These are phyloP conservation scores for Arctia plantaginis DNA, from an alignment of 2,888 invertebrate genomes.

Conservation along the genomic window DNA sequence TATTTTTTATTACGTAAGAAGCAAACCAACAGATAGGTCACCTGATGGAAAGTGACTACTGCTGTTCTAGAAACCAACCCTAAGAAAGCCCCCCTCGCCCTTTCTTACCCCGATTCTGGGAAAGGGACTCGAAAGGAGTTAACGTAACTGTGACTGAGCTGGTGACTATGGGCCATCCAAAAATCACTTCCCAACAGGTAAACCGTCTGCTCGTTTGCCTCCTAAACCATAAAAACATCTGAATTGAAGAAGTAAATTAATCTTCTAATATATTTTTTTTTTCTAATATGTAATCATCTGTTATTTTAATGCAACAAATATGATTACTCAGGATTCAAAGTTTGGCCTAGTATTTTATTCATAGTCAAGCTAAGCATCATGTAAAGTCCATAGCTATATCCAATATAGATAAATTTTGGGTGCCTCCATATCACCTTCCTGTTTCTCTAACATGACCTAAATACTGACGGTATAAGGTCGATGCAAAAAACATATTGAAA, in stretches of 20 bases:
- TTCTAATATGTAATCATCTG: too few species aligned
- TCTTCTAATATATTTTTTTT: too few species aligned
- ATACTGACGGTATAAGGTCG: conserved; percentile 39
- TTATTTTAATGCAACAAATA: neutral
- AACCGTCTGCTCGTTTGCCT: too few species aligned
- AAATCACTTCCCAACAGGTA: too few species aligned
- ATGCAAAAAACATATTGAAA: conserved; percentile 53
- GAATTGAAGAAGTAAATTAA: too few species aligned
- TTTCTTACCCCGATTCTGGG: too few species aligned
- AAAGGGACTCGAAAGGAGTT: too few species aligned
- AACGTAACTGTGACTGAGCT: too few species aligned
- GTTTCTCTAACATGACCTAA: conserved; percentile 43
- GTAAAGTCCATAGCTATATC: neutral
- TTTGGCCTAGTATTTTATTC: neutral
- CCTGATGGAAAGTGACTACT: neutral
- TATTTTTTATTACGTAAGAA: neutral
- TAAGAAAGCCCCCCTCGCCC: too few species aligned
- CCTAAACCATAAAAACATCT: too few species aligned
- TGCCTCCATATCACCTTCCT: conserved; percentile 16
- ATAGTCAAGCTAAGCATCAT: neutral
- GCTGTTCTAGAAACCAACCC: neutral
- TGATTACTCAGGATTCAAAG: neutral
- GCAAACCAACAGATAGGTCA: neutral
- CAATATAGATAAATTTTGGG: conserved; percentile 3
- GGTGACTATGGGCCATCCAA: too few species aligned